These are phyloP conservation scores for Turritopsis dohrnii DNA, from an alignment of 30 jellyfish, hydroid and myxozoan genomes.

Conservation along the genomic window DNA sequence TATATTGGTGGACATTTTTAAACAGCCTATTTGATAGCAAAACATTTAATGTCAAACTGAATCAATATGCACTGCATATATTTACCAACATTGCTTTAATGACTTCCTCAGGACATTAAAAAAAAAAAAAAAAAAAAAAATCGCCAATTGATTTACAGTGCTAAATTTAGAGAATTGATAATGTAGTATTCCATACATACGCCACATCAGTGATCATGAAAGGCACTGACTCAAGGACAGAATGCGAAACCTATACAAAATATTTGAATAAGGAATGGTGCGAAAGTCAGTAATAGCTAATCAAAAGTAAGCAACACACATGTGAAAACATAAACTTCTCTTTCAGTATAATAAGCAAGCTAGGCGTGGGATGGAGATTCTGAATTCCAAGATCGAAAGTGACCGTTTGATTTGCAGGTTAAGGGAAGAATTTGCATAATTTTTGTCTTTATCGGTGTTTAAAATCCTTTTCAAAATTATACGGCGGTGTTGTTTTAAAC, in stretches of 20 bases:
- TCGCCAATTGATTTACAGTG: background rate
- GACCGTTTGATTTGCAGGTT: background rate
- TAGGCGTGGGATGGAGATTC: background rate
- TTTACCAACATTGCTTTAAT: background rate
- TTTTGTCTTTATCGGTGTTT: background rate
- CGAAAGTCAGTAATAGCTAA: too few species aligned
- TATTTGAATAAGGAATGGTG: too few species aligned
- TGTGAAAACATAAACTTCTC: too few species aligned
- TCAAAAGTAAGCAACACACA: too few species aligned
- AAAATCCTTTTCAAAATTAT: background rate
- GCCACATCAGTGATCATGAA: background rate
- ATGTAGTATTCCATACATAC: background rate
- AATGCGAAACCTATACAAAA: too few species aligned
- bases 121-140: too few species aligned
- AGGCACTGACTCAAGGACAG: background rate
- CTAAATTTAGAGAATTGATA: background rate
- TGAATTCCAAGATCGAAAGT: background rate
- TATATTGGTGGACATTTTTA: background rate
- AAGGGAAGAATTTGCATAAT: background rate
- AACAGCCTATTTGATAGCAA: background rate
- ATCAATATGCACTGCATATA: background rate
- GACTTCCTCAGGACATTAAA: background rate
- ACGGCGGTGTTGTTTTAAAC: background rate
- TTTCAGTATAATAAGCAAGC: too few species aligned
- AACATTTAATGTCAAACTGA: background rate